Percentiles rank a stretch among this genome's conserved stretches.
Conservation (phyloP, 1,140 invertebrate genomes). For the Drosophila tropicalis region DNA sequence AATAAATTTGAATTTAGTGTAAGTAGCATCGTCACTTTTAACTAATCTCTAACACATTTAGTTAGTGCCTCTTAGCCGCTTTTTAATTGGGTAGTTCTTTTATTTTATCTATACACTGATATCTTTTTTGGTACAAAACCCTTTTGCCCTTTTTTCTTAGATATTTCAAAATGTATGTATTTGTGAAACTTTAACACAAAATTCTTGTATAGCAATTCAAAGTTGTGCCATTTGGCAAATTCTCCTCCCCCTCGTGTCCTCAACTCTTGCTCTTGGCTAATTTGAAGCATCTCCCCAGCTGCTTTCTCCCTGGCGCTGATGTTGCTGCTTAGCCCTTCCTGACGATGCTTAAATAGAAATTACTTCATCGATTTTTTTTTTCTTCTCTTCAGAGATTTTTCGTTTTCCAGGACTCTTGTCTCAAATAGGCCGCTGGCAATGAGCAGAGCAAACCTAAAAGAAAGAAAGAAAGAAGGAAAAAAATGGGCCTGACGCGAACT, state of each 20-base stretch:
- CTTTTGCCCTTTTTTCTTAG: neutral
- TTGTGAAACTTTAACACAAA: neutral
- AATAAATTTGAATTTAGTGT: no score
- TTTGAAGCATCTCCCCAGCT: slow-evolving; percentile 15
- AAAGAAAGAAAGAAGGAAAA: slow-evolving; percentile 31
- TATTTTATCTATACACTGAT: no score
- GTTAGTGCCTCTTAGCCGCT: no score
- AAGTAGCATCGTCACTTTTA: no score
- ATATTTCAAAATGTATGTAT: no score
- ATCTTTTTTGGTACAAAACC: no score
- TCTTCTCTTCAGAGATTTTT: slow-evolving; percentile 7
- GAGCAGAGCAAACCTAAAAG: slow-evolving; percentile 20
- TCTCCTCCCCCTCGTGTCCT: neutral
- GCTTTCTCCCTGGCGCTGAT: neutral
- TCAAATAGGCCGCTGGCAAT: slow-evolving; percentile 65
- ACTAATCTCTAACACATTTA: no score
- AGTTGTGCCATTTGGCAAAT: neutral
- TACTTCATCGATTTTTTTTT: slow-evolving; percentile 72
- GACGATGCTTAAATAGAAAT: slow-evolving; percentile 62
- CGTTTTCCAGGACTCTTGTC: slow-evolving; percentile 34
- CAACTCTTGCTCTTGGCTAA: slow-evolving; percentile 43
- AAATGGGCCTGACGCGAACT: slow-evolving; percentile 62
- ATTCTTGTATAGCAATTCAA: neutral
- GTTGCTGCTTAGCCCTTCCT: slow-evolving; percentile 36
- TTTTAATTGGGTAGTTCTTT: no score